Conservation (phyloP, 2,888 invertebrate genomes). For the Cheilosia variabilis region DNA sequence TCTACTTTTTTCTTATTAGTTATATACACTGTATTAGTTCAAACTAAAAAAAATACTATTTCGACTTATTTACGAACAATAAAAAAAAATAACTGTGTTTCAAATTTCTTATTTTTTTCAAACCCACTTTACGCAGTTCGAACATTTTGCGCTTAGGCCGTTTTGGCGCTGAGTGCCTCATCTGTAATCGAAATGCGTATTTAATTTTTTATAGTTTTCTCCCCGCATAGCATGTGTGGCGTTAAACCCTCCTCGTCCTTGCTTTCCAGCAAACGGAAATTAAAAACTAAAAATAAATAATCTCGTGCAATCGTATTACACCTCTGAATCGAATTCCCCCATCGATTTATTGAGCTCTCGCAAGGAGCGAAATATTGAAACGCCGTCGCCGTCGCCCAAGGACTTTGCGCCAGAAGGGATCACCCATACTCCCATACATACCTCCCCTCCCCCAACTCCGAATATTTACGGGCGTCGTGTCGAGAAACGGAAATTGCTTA, state of each 20-base stretch:
- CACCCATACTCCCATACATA: background rate
- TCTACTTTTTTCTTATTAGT: no score
- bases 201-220: background rate
- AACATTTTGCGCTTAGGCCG: no score
- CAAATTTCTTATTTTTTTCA: no score
- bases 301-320: conserved; percentile 61
- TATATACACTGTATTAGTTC: no score
- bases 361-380: conserved; percentile 55
- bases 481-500: conserved; percentile 75
- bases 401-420: conserved; percentile 60
- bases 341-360: conserved; percentile 68
- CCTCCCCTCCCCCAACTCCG: conserved; percentile 9
- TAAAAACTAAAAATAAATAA: conserved; percentile 75
- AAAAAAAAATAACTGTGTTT: no score
- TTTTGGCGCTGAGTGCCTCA: no score
- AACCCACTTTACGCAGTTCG: no score
- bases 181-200: background rate
- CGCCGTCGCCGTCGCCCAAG: conserved; percentile 27
- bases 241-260: conserved; percentile 21
- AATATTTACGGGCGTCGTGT: conserved; percentile 71
- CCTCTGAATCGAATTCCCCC: conserved; percentile 47
- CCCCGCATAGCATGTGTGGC: background rate
- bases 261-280: conserved; percentile 60
- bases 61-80: no score
- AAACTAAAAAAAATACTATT: no score